Percentiles rank a stretch among this genome's conserved stretches.
These are phyloP conservation scores for Elgaria multicarinata DNA, from an alignment of 2,113 vertebrate species.

Conservation along the genomic window DNA sequence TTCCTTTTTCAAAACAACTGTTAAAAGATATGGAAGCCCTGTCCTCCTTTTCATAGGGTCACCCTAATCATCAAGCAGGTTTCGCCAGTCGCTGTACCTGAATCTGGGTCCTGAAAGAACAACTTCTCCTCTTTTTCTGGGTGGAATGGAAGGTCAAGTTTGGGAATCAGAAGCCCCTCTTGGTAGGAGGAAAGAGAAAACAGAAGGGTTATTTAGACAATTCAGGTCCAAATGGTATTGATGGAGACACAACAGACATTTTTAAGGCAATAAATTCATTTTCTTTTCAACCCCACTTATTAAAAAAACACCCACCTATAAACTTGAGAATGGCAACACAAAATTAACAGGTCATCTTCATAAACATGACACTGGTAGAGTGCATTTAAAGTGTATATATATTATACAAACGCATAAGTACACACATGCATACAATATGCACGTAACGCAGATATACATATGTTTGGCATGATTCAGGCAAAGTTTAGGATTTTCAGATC, in stretches of 20 bases:
- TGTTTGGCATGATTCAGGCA: too few relatives aligned
- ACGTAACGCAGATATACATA: too few relatives aligned
- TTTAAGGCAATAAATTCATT: neutral
- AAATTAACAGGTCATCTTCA: neutral
- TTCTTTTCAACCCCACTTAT: neutral
- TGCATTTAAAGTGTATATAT: neutral
- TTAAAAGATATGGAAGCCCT: too few relatives aligned
- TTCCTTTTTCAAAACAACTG: too few relatives aligned
- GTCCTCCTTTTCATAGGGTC: too few relatives aligned
- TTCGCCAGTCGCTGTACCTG: too few relatives aligned
- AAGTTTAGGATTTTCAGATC: neutral
- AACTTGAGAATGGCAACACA: neutral
- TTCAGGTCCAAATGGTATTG: neutral
- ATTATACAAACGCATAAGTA: too few relatives aligned
- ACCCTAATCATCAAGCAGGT: too few relatives aligned
- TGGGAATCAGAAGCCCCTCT: constrained; percentile 10
- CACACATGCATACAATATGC: neutral
- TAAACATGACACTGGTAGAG: neutral
- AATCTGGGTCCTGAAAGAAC: neutral
- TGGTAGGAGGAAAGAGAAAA: neutral
- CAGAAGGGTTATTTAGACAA: neutral
- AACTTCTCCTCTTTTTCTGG: neutral
- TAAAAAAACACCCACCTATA: neutral
- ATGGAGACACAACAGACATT: neutral
- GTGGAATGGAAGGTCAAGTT: neutral